phyloP scores from a whole-genome alignment of 2,888 invertebrate species.

The Agrochola lychnidis region DNA sequence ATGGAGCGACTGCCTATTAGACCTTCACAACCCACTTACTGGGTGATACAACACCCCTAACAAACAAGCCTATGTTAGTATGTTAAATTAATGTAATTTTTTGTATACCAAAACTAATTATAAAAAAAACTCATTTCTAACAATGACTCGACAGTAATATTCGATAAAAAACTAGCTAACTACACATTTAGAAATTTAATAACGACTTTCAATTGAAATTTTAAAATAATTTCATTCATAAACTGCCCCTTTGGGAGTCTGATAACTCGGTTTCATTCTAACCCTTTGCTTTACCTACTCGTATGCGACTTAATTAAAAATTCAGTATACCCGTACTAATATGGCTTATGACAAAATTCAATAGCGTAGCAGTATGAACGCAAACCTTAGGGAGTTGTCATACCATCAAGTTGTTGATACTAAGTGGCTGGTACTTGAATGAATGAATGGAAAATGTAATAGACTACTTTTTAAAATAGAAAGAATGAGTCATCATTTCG shows the following conservation, averaged over 20 bases:
- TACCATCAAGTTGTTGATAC: conserved; percentile 39
- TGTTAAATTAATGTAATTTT: background rate
- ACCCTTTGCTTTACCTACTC: conserved; percentile 61
- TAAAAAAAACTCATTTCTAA: conserved; percentile 12
- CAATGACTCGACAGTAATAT: conserved; percentile 9
- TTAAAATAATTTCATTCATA: conserved; percentile 70
- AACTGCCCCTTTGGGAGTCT: conserved; percentile 70
- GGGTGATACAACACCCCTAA: background rate
- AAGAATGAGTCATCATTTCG: conserved; percentile 14
- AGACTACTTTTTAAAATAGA: background rate
- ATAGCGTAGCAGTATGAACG: conserved; percentile 41
- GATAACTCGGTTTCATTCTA: conserved; percentile 69
- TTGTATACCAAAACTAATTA: conserved; percentile 8
- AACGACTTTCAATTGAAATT: conserved; percentile 59
- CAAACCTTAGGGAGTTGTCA: conserved; percentile 45
- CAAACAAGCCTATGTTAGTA: background rate
- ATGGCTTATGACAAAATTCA: conserved; percentile 58
- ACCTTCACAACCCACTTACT: background rate
- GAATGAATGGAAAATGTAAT: conserved; percentile 27
- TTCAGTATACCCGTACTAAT: conserved; percentile 55
- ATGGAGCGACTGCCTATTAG: background rate
- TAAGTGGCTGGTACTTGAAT: conserved; percentile 34
- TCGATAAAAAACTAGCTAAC: conserved; percentile 34
- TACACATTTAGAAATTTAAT: conserved; percentile 47
- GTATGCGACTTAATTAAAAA: conserved; percentile 61